phyloP scores from a whole-genome alignment of 2,888 invertebrate genomes.

The Theretra japonica region DNA sequence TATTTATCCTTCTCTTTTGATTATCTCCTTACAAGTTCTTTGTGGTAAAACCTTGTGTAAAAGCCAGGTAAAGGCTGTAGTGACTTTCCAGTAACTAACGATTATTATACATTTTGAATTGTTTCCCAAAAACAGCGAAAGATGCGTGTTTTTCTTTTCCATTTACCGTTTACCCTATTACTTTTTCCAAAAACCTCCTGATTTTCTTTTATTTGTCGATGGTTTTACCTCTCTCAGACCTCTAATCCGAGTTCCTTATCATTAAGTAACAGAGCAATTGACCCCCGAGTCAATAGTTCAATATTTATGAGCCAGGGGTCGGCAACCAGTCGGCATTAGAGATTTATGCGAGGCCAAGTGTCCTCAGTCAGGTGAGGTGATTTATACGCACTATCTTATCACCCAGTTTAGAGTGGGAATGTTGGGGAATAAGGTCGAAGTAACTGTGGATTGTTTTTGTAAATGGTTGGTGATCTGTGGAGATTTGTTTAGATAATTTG shows the following conservation, averaged over 20 bases:
- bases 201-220: neutral
- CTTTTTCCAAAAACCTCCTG: neutral
- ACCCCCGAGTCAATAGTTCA: slow-evolving; percentile 66
- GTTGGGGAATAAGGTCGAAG: neutral
- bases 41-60: no score
- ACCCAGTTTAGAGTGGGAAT: neutral
- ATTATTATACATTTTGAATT: no score
- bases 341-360: slow-evolving; percentile 77
- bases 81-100: no score
- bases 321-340: slow-evolving; percentile 48
- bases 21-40: no score
- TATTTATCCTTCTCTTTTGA: no score
- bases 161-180: neutral
- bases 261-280: slow-evolving; percentile 30
- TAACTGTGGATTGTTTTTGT: neutral
- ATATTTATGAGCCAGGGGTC: slow-evolving; percentile 67
- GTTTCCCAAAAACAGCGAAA: no score
- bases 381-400: slow-evolving; percentile 49
- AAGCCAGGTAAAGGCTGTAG: no score
- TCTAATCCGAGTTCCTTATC: slow-evolving; percentile 26
- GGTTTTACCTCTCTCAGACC: neutral
- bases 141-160: no score
- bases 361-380: slow-evolving; percentile 68
- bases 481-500: neutral
- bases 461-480: neutral